Percentiles rank a stretch among this genome's conserved stretches.
phyloP scores from a whole-genome alignment of 30 jellyfish, hydroid and myxozoan genomes.

The Hydra vulgaris region DNA sequence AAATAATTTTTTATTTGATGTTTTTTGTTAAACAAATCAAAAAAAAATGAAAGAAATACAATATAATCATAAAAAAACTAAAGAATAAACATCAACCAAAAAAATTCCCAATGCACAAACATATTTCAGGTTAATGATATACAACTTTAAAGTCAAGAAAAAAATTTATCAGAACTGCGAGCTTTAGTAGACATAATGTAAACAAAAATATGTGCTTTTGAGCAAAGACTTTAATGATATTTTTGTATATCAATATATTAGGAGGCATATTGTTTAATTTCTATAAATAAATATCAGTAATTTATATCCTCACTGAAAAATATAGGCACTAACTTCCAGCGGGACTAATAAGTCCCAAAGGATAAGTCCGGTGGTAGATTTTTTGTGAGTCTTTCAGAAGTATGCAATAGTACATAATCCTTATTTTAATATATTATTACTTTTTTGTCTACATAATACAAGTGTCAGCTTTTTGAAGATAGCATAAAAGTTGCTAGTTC shows the following conservation, averaged over 20 bases:
- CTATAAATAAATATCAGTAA: background rate
- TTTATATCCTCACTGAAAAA: background rate
- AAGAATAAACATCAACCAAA: background rate
- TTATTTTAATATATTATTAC: too few relatives aligned
- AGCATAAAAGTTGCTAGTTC: too few relatives aligned
- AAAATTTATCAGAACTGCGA: background rate
- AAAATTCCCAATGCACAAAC: slow-evolving; percentile 5
- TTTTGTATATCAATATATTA: slow-evolving; percentile 1
- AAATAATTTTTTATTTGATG: background rate
- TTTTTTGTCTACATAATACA: too few relatives aligned
- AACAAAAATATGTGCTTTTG: background rate
- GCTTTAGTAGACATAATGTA: background rate
- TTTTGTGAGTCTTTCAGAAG: too few relatives aligned
- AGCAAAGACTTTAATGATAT: background rate
- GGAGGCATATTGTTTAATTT: background rate
- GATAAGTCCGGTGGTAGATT: too few relatives aligned
- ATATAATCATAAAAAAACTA: background rate
- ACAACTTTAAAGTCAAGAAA: background rate
- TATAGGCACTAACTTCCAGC: background rate
- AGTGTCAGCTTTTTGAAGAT: too few relatives aligned
- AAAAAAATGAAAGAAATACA: background rate
- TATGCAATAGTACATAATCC: too few relatives aligned
- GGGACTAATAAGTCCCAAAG: too few relatives aligned
- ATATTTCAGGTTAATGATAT: background rate
- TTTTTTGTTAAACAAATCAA: background rate